Evolutionary conservation across 2,113 vertebrate species (phyloP).

Genomic region (Cinclus cinclus): DNA sequence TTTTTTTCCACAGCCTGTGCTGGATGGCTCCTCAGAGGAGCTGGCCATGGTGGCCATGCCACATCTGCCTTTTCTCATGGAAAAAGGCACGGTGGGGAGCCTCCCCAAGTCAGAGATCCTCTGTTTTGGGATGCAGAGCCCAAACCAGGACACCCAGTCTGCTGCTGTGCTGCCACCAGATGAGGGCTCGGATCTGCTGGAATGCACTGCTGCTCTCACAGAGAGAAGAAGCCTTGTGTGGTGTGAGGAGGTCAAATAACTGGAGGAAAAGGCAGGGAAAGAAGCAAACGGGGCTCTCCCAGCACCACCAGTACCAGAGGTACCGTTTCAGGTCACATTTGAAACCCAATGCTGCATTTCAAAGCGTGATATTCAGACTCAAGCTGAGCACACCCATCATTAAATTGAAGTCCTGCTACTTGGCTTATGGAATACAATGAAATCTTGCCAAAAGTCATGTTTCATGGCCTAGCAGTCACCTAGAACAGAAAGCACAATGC

Average conservation of each 20-base stretch:
- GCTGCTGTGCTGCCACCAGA: neutral
- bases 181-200: no score
- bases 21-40: no score
- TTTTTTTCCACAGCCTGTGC: neutral
- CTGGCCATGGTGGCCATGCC: neutral
- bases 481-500: neutral
- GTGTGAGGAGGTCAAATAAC: no score
- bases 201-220: no score
- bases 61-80: neutral
- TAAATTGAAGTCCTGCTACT: neutral
- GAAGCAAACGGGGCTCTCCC: neutral
- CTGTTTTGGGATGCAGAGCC: neutral
- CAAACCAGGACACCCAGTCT: neutral
- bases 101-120: neutral
- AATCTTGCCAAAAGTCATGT: neutral
- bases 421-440: neutral
- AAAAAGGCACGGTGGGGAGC: fast-evolving
- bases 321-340: neutral
- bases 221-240: no score
- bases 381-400: neutral
- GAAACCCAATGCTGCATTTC: neutral
- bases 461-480: neutral
- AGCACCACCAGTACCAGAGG: neutral
- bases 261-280: neutral
- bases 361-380: neutral